Conservation (phyloP, 1,140 invertebrate species). For the Drosophila teissieri region DNA sequence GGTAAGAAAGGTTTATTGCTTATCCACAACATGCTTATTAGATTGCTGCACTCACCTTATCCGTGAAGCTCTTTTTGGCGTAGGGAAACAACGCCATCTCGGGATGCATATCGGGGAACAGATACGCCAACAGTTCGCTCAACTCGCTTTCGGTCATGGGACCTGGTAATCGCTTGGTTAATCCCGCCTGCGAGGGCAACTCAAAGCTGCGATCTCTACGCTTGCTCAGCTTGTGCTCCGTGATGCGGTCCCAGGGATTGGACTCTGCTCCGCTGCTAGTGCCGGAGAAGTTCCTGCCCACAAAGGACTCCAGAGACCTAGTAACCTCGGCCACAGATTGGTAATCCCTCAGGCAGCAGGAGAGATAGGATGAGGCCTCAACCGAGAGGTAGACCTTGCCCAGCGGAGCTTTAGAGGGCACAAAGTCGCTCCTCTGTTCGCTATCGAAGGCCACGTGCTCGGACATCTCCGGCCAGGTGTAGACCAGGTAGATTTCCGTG, state of each 20-base stretch:
- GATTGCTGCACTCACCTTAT: slow-evolving; percentile 51
- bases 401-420: slow-evolving; percentile 92
- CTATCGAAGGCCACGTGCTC: slow-evolving; percentile 95
- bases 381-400: slow-evolving; percentile 90
- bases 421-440: slow-evolving; percentile 93
- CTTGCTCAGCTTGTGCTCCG: slow-evolving; percentile 51
- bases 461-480: slow-evolving; percentile 94
- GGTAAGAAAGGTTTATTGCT: not conserved
- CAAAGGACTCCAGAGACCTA: slow-evolving; percentile 86
- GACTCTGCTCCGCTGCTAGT: slow-evolving; percentile 59
- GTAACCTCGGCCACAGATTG: slow-evolving; percentile 85
- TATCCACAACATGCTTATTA: too few species aligned
- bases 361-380: slow-evolving; percentile 88
- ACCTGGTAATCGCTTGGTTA: slow-evolving; percentile 85
- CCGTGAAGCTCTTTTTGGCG: slow-evolving; percentile 68
- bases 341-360: slow-evolving; percentile 88
- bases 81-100: slow-evolving; percentile 85
- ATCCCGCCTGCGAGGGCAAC: slow-evolving; percentile 38
- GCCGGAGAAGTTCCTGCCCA: slow-evolving; percentile 86
- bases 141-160: slow-evolving; percentile 91
- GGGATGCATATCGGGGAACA: slow-evolving; percentile 95
- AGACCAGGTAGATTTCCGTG: slow-evolving; percentile 91
- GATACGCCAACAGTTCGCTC: slow-evolving; percentile 91
- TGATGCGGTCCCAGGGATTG: slow-evolving; percentile 69
- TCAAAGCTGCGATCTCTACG: slow-evolving; percentile 44